Evolutionary conservation across 2,888 invertebrate species (phyloP), one percentile per base, ranked within the genome.

Genomic region (Boloria selene): DNA sequence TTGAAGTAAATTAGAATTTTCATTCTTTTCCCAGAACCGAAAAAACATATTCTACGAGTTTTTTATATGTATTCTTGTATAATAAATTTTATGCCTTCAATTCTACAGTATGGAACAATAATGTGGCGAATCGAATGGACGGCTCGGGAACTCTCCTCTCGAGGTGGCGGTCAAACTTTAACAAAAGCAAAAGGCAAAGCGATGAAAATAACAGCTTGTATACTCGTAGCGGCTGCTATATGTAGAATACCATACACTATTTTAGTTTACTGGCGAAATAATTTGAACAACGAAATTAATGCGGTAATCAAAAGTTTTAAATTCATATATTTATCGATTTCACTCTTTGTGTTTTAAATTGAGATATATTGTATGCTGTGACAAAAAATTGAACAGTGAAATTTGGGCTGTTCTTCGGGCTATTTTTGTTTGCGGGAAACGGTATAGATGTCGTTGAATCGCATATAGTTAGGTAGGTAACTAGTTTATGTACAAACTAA

Each of bases 201-300:
- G 0, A 94, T 96, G 58, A 94, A 94, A 76, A 95, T 95, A 70
- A 92, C 96, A 55, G 95, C 96, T 44, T 93, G 94, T 22, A 94
- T 97, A 0, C 93, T 96, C 0, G 70, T 95, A 0, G 93, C 94
- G 0, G 95, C 96, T 68, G 93, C 95, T 54, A 74, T 94, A 1
- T 95, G 96, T 74, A 94, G 96, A 69, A 81, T 96, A 4, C 96
- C 97, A 0, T 96, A 96, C 72, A 96, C 96, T 2, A 93, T 94
- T 0, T 81, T 96, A 49, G 93, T 96, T 6, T 95, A 96, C 73
- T 93, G 94, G 82, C 90, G 95, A 59, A 93, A 93, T 71, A 85
- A 93, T 66, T 75, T 94, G 60, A 83, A 84, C 2, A 79, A 84
- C 47, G 79, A 83, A 6, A 88, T 93, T 10, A 92, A 93, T 80